Percentiles rank a stretch among this genome's conserved stretches.
These are phyloP conservation scores for Acheta domesticus DNA, from an alignment of 2,888 invertebrate genomes.

Conservation along the genomic window DNA sequence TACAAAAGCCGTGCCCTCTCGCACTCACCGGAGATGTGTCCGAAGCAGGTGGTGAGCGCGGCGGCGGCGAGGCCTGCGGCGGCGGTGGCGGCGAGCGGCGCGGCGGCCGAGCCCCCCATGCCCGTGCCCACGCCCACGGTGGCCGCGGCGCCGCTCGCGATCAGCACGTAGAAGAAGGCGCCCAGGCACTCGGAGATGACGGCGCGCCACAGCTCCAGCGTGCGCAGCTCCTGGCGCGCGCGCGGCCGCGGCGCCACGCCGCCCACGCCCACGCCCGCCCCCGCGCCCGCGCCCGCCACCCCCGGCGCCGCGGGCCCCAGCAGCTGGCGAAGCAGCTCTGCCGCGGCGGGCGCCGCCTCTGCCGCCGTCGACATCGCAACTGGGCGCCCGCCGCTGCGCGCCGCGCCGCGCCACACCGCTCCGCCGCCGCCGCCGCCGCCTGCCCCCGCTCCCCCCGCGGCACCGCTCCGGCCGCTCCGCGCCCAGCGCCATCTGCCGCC, in stretches of 20 bases:
- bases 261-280: slow-evolving; percentile 38
- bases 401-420: not conserved
- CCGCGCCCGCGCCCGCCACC: not conserved
- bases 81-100: slow-evolving; percentile 66
- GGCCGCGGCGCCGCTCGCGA: slow-evolving; percentile 84
- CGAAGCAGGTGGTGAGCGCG: slow-evolving; percentile 82
- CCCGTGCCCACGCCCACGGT: slow-evolving; percentile 61
- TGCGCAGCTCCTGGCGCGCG: slow-evolving; percentile 76
- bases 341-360: not conserved
- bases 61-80: slow-evolving; percentile 84
- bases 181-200: slow-evolving; percentile 90
- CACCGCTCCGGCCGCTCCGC: not conserved
- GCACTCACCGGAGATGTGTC: slow-evolving; percentile 77
- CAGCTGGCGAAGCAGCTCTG: not conserved
- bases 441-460: not conserved
- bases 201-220: slow-evolving; percentile 84
- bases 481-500: slow-evolving; percentile 4
- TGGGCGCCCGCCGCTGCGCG: not conserved
- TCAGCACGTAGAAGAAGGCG: slow-evolving; percentile 85
- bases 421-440: not conserved
- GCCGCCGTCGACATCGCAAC: slow-evolving; percentile 8
- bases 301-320: not conserved
- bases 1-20: too few species aligned
- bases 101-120: not conserved
- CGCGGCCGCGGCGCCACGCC: slow-evolving; percentile 50